Evolutionary conservation across 2,113 vertebrate species (phyloP).

Genomic region (Lophius piscatorius): DNA sequence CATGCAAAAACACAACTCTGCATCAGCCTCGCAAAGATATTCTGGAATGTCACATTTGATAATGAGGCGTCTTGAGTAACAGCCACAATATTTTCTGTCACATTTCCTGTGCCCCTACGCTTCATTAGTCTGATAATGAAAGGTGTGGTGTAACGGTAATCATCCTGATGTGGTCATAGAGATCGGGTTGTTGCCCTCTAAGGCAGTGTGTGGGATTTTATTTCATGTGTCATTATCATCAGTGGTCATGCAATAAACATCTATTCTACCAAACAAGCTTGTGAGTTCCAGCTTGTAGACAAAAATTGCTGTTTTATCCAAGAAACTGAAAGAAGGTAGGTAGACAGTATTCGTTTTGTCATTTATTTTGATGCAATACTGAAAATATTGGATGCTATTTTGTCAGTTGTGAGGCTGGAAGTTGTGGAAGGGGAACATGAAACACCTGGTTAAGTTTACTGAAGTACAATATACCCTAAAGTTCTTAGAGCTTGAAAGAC

Average conservation of each 20-base stretch:
- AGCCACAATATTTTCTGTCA: slow-evolving; percentile 6
- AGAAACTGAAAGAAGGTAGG: too few relatives aligned
- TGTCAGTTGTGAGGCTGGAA: neutral
- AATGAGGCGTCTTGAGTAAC: slow-evolving; percentile 14
- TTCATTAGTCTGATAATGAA: slow-evolving; percentile 37
- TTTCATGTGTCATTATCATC: slow-evolving; percentile 31
- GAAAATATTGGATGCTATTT: too few relatives aligned
- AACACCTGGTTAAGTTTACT: neutral
- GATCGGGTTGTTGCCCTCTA: slow-evolving; percentile 10
- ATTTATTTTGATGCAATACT: too few relatives aligned
- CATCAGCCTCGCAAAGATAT: too few relatives aligned
- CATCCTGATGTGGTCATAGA: slow-evolving; percentile 16
- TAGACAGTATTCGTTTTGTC: too few relatives aligned
- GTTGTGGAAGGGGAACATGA: neutral
- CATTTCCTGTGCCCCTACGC: too few relatives aligned
- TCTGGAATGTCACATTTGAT: neutral
- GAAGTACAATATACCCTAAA: slow-evolving; percentile 10
- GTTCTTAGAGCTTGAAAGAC: slow-evolving; percentile 28
- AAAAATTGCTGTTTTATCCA: too few relatives aligned
- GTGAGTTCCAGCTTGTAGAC: too few relatives aligned
- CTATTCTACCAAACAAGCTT: too few relatives aligned
- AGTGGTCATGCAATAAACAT: slow-evolving; percentile 14
- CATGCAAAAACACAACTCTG: neutral
- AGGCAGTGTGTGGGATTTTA: slow-evolving; percentile 10
- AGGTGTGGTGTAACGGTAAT: slow-evolving; percentile 22